Evolutionary conservation across 2,888 invertebrate species (phyloP).

Genomic region (Calameuta idolon): DNA sequence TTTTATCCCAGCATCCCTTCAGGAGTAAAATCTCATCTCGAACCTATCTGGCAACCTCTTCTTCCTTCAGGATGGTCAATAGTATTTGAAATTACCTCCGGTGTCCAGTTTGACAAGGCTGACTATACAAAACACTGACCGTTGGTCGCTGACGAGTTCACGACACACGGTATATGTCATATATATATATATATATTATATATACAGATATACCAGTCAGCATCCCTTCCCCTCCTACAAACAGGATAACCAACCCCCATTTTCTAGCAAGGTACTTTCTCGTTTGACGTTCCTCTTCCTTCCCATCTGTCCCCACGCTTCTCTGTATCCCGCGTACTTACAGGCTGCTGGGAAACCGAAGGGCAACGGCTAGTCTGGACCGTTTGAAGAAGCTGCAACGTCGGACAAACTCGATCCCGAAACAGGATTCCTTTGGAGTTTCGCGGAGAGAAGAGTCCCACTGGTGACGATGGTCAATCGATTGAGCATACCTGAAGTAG

Average conservation of each 20-base stretch:
- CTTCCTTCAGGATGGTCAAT: not conserved
- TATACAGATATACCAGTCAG: not conserved
- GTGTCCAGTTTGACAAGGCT: conserved; percentile 24
- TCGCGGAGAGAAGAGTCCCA: not conserved
- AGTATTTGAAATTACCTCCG: conserved; percentile 16
- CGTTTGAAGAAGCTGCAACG: conserved; percentile 56
- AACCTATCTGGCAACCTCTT: not conserved
- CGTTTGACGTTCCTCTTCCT: conserved; percentile 1
- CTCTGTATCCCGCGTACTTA: conserved; percentile 14
- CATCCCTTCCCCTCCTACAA: not conserved
- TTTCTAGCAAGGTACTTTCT: not conserved
- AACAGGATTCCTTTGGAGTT: conserved; percentile 60
- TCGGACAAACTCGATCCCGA: conserved; percentile 58
- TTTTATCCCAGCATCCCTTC: not conserved
- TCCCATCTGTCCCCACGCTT: not conserved
- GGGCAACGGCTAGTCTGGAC: conserved; percentile 56
- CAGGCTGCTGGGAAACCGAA: conserved; percentile 47
- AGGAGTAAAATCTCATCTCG: not conserved
- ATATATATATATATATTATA: not conserved
- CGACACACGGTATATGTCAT: not conserved
- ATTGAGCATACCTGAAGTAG: conserved; percentile 18
- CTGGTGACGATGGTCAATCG: not conserved
- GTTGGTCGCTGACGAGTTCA: conserved; percentile 23
- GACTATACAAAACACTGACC: conserved; percentile 34
- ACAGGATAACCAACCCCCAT: not conserved